These are phyloP conservation scores for Molanna angustata DNA, from an alignment of 2,888 invertebrate genomes.

Conservation along the genomic window DNA sequence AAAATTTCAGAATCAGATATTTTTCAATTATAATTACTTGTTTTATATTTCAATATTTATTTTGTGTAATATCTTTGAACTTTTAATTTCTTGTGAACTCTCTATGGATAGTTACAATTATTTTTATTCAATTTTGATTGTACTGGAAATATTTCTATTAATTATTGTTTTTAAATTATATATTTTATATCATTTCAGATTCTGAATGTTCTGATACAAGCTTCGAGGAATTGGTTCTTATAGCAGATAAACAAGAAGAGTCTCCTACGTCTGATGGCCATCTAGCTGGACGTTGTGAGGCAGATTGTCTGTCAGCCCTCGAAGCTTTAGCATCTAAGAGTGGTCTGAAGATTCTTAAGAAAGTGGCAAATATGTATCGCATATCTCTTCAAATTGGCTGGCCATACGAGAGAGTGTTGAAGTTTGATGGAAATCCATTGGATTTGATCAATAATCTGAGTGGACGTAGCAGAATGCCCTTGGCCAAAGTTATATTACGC, in stretches of 20 bases:
- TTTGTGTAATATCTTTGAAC: no score
- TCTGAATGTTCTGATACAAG: conserved; percentile 50
- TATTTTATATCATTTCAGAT: conserved; percentile 36
- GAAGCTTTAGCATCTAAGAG: conserved; percentile 48
- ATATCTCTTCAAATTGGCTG: conserved; percentile 49
- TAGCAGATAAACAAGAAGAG: conserved; percentile 47
- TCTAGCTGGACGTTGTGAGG: conserved; percentile 48
- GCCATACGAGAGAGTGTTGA: conserved; percentile 48
- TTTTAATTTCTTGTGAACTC: no score
- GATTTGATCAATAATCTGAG: conserved; percentile 52
- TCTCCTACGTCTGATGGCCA: conserved; percentile 41
- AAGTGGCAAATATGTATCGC: conserved; percentile 37
- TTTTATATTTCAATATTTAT: no score
- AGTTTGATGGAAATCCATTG: conserved; percentile 47
- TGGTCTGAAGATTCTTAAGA: conserved; percentile 45
- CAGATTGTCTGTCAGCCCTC: conserved; percentile 47
- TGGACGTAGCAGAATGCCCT: conserved; percentile 48
- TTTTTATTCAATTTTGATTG: no score
- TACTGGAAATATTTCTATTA: no score
- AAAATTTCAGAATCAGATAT: no score
- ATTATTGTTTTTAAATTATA: not conserved
- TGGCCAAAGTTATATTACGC: conserved; percentile 50
- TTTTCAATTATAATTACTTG: no score
- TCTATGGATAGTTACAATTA: no score
- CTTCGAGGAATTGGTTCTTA: conserved; percentile 51